phyloP scores from a whole-genome alignment of 1,140 invertebrate species.

The Asbolus verrucosus region DNA sequence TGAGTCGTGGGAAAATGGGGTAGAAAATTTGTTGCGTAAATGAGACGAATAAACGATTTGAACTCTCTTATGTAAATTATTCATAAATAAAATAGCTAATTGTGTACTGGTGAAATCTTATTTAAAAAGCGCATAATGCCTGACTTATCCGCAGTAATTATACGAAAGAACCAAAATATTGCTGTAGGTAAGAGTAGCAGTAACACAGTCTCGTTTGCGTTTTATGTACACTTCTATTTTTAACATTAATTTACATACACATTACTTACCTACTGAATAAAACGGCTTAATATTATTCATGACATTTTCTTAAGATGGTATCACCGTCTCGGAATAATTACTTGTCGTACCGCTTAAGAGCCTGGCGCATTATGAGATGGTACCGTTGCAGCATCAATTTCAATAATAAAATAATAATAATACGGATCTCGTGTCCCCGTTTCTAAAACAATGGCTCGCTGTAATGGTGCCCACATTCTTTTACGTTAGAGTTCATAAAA shows the following conservation, averaged over 20 bases:
- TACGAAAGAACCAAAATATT: constrained; percentile 9
- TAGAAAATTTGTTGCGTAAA: constrained; percentile 25
- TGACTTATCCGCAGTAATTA: constrained; percentile 6
- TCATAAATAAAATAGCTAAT: constrained; percentile 35
- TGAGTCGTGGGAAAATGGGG: constrained; percentile 16
- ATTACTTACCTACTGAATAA: constrained; percentile 41
- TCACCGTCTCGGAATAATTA: constrained; percentile 37
- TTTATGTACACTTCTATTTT: constrained; percentile 19
- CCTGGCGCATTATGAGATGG: not conserved
- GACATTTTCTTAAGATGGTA: constrained; percentile 34
- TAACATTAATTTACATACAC: constrained; percentile 33
- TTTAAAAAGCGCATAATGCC: constrained; percentile 4
- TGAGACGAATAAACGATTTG: constrained; percentile 20
- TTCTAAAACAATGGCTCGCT: constrained; percentile 17
- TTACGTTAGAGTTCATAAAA: constrained; percentile 47
- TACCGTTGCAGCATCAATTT: constrained; percentile 20
- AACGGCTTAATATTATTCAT: constrained; percentile 39
- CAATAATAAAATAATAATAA: constrained; percentile 10
- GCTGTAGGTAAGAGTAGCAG: constrained; percentile 11
- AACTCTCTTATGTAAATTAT: constrained; percentile 19
- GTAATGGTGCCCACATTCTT: constrained; percentile 18
- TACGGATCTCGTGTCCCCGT: constrained; percentile 9
- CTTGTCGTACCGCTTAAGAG: constrained; percentile 19
- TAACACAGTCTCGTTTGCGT: constrained; percentile 4
- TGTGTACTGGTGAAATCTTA: constrained; percentile 2